phyloP scores from a whole-genome alignment of 2,113 vertebrate species.

The Nymphicus hollandicus region DNA sequence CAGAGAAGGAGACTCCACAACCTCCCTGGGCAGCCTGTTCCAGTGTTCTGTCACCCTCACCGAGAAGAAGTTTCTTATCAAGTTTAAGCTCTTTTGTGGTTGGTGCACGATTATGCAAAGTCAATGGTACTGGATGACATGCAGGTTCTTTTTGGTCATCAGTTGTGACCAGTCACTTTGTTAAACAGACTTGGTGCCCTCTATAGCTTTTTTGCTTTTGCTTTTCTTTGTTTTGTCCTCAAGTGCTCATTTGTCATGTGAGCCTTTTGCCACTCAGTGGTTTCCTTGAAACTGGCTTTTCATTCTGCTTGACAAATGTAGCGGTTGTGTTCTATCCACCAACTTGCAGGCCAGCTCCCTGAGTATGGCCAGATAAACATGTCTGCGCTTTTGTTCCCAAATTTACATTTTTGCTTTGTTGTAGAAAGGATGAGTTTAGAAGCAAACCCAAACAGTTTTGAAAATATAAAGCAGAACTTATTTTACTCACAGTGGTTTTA shows the following conservation, averaged over 20 bases:
- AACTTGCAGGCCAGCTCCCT: neutral
- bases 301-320: neutral
- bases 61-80: too few relatives aligned
- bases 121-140: neutral
- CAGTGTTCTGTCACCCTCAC: too few relatives aligned
- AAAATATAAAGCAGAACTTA: neutral
- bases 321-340: neutral
- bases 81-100: neutral
- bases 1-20: too few relatives aligned
- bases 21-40: too few relatives aligned
- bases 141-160: neutral
- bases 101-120: neutral
- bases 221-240: neutral
- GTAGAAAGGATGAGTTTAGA: neutral
- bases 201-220: neutral
- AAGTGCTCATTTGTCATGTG: rapidly evolving
- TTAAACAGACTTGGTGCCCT: neutral
- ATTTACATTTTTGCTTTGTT: neutral
- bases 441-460: neutral
- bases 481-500: neutral
- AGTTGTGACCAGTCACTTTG: neutral
- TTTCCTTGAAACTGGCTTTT: neutral
- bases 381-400: rapidly evolving
- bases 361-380: neutral
- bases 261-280: neutral